phyloP scores from a whole-genome alignment of 2,113 vertebrate genomes.

The Cinclus mexicanus region DNA sequence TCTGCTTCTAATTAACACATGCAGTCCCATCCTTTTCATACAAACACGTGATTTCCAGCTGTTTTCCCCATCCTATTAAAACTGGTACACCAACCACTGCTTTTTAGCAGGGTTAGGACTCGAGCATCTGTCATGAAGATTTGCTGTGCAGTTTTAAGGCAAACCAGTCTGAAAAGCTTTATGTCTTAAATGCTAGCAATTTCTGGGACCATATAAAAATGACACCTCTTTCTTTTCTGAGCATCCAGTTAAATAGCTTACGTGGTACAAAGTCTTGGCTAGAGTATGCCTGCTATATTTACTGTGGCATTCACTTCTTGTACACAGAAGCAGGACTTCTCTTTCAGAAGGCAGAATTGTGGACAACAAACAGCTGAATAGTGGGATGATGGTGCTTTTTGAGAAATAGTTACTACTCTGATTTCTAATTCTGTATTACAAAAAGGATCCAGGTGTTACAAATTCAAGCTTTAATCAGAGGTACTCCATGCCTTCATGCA shows the following conservation, averaged over 20 bases:
- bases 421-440: neutral
- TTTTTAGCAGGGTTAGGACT: neutral
- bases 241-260: neutral
- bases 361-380: neutral
- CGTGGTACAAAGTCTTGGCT: neutral
- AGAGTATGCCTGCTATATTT: neutral
- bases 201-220: neutral
- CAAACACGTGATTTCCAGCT: neutral
- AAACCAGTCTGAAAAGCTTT: neutral
- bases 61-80: neutral
- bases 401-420: neutral
- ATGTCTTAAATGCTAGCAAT: neutral
- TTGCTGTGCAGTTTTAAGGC: neutral
- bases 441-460: neutral
- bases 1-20: neutral
- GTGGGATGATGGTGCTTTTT: neutral
- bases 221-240: neutral
- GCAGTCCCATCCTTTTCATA: neutral
- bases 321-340: neutral
- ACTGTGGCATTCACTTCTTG: neutral
- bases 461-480: neutral
- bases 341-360: neutral
- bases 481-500: neutral
- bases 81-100: neutral
- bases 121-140: accelerated